Percentiles rank a stretch among this genome's conserved stretches.
phyloP scores from a whole-genome alignment of 37 sponge, comb jelly and placozoan genomes.

The Eunapius fragilis region DNA sequence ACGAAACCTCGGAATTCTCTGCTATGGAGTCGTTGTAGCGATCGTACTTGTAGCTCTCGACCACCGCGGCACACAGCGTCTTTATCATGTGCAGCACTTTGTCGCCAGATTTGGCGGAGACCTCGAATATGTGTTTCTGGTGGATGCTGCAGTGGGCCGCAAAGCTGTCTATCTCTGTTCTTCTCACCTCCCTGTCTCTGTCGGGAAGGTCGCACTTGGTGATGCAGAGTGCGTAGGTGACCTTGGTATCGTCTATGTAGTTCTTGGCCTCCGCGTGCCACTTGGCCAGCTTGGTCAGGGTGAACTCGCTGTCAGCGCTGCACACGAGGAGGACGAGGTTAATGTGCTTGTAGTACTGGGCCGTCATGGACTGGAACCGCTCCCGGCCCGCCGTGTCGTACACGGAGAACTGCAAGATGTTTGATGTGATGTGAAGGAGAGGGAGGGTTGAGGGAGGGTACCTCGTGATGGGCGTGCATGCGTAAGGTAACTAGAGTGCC shows the following conservation, averaged over 20 bases:
- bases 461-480: not conserved
- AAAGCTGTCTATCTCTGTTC: slow-evolving; percentile 33
- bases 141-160: slow-evolving; percentile 27
- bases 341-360: slow-evolving; percentile 53
- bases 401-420: slow-evolving; percentile 29
- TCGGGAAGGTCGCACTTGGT: slow-evolving; percentile 53
- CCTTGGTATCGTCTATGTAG: slow-evolving; percentile 38
- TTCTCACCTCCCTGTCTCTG: slow-evolving; percentile 34
- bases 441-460: not conserved
- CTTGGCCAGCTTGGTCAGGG: slow-evolving; percentile 49
- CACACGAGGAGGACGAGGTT: slow-evolving; percentile 58
- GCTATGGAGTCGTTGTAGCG: not conserved
- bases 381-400: slow-evolving; percentile 60
- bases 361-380: slow-evolving; percentile 56
- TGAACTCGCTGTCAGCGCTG: slow-evolving; percentile 57
- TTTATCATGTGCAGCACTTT: slow-evolving; percentile 48
- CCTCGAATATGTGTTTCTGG: slow-evolving; percentile 28
- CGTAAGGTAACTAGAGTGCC: not conserved
- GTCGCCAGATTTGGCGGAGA: slow-evolving; percentile 54
- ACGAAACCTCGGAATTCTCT: not conserved
- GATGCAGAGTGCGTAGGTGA: slow-evolving; percentile 40
- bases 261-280: slow-evolving; percentile 62
- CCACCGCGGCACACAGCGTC: slow-evolving; percentile 13
- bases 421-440: not conserved
- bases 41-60: slow-evolving; percentile 7